A percentile compares a stretch with the other conserved stretches of the same genome.
phyloP scores from a whole-genome alignment of 2,113 vertebrate genomes.

The Elephantulus edwardii region DNA sequence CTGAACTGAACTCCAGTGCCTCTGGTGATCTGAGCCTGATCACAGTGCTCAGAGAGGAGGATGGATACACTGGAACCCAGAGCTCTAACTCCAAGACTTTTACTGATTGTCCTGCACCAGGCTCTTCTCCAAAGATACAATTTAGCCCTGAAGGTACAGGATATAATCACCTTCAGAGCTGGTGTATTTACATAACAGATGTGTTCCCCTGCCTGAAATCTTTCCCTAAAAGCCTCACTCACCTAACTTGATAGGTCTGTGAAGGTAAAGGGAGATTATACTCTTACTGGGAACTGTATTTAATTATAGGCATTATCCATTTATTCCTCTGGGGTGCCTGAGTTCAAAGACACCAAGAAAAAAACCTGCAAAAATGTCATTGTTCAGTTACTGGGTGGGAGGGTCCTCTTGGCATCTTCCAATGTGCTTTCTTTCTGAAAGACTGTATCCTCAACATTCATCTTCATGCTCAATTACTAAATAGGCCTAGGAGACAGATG shows the following conservation, averaged over 20 bases:
- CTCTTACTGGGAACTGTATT: background rate
- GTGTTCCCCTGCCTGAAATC: background rate
- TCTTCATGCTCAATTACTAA: background rate
- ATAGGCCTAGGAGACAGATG: background rate
- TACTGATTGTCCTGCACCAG: background rate
- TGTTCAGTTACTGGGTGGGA: background rate
- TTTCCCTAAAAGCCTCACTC: background rate
- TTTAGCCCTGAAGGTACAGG: background rate
- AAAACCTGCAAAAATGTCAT: background rate
- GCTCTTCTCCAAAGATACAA: background rate
- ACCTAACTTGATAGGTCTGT: background rate
- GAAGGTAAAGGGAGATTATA: background rate
- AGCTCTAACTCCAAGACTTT: background rate
- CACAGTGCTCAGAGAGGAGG: background rate
- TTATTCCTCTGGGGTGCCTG: background rate
- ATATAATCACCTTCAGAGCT: background rate
- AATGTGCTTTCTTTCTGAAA: conserved; percentile 17
- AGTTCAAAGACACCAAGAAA: background rate
- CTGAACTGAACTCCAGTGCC: background rate
- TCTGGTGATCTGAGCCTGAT: background rate
- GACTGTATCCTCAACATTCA: background rate
- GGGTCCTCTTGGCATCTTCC: background rate
- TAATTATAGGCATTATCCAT: background rate
- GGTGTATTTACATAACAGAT: background rate
- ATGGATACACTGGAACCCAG: background rate